A percentile compares a stretch with the other conserved stretches of the same genome.
phyloP scores from a whole-genome alignment of 2,113 vertebrate genomes.

The Sisor rabdophorus region DNA sequence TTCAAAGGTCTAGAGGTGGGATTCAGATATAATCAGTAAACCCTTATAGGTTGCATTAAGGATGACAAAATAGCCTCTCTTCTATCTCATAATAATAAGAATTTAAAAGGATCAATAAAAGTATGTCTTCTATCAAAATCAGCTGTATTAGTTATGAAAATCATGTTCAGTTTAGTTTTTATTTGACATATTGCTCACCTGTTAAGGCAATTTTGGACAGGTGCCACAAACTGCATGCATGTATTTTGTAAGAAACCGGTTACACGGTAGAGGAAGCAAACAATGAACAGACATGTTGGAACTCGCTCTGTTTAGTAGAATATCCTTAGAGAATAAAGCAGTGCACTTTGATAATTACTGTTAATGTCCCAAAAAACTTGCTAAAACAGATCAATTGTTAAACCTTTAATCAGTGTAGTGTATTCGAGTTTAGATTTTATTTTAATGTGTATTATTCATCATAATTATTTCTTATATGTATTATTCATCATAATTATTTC shows the following conservation, averaged over 20 bases:
- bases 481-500: not conserved
- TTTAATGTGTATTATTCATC: not conserved
- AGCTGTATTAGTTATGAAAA: constrained; percentile 14
- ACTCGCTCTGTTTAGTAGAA: constrained; percentile 31
- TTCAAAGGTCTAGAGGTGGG: constrained; percentile 45
- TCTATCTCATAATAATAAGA: not conserved
- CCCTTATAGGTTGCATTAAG: constrained; percentile 35
- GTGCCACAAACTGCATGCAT: too few species aligned
- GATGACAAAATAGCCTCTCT: constrained; percentile 20
- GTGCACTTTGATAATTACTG: not conserved
- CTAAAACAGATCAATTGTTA: not conserved
- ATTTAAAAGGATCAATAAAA: not conserved
- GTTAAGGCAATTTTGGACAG: too few species aligned
- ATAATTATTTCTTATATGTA: not conserved
- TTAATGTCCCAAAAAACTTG: not conserved
- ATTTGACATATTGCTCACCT: not conserved
- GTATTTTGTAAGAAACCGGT: not conserved
- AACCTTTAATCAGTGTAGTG: not conserved
- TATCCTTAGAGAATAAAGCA: not conserved
- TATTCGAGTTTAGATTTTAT: not conserved
- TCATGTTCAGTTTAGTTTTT: not conserved
- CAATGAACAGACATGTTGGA: constrained; percentile 21
- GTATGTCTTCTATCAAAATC: not conserved
- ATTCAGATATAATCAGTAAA: constrained; percentile 56
- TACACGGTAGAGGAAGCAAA: constrained; percentile 9